Percentiles rank a stretch among this genome's conserved stretches.
Evolutionary conservation across 2,113 vertebrate genomes (phyloP).

Genomic region (Ibidorhyncha struthersii): DNA sequence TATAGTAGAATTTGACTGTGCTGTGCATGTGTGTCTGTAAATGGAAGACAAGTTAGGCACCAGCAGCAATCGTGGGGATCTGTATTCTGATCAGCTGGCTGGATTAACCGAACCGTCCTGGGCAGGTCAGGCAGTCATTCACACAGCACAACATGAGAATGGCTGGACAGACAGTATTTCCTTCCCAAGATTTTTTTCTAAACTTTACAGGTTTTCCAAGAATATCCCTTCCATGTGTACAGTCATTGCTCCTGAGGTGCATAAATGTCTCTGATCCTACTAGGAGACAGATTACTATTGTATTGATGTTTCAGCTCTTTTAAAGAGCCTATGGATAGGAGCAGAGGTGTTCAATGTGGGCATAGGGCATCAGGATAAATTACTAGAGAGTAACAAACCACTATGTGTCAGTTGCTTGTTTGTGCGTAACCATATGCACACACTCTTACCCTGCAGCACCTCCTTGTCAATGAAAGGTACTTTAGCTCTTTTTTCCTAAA

Average conservation of each 20-base stretch:
- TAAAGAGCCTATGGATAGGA: background rate
- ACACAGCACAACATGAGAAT: background rate
- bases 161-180: background rate
- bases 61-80: background rate
- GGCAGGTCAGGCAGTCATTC: background rate
- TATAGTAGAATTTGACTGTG: background rate
- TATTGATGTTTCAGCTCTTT: background rate
- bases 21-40: background rate
- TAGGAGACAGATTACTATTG: background rate
- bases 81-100: background rate
- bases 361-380: background rate
- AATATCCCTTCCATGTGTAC: background rate
- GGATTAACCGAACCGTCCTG: background rate
- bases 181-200: background rate
- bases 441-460: background rate
- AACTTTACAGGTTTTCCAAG: background rate
- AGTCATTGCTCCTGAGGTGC: constrained; percentile 9
- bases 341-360: background rate
- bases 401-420: background rate
- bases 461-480: background rate
- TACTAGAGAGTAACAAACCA: background rate
- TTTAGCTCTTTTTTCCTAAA: background rate
- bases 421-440: background rate
- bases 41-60: background rate
- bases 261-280: background rate